A percentile compares a stretch with the other conserved stretches of the same genome.
phyloP scores from a whole-genome alignment of 2,113 vertebrate species.

The Speoplatyrhinus poulsoni region DNA sequence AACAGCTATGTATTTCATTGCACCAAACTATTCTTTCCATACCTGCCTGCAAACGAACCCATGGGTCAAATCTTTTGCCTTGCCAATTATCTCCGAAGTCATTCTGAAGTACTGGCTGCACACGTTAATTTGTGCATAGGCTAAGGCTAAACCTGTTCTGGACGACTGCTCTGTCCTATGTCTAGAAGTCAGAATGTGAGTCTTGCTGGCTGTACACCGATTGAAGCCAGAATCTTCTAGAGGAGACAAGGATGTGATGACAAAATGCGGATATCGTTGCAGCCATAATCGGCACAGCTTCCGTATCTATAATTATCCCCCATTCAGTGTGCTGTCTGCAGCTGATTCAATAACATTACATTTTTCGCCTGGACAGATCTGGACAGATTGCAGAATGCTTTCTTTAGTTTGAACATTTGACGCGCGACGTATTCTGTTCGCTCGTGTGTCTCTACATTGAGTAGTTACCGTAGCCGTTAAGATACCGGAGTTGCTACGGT shows the following conservation, averaged over 20 bases:
- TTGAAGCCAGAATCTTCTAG: neutral
- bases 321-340: slow-evolving; percentile 20
- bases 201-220: neutral
- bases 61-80: too few species aligned
- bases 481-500: too few species aligned
- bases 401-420: neutral
- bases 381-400: neutral
- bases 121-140: too few species aligned
- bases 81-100: too few species aligned
- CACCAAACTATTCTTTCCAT: too few species aligned
- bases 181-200: neutral
- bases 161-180: neutral
- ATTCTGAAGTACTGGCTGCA: too few species aligned
- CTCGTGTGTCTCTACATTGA: too few species aligned
- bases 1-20: too few species aligned
- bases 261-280: slow-evolving; percentile 27
- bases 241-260: slow-evolving; percentile 3
- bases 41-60: too few species aligned
- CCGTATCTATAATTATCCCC: slow-evolving; percentile 59
- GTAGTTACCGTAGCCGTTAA: too few species aligned
- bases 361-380: neutral
- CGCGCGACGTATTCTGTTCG: too few species aligned
- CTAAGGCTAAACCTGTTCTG: too few species aligned
- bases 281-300: slow-evolving; percentile 40
- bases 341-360: slow-evolving; percentile 17